phyloP scores from a whole-genome alignment of 2,888 invertebrate genomes.

The Strigamia transsilvanica region DNA sequence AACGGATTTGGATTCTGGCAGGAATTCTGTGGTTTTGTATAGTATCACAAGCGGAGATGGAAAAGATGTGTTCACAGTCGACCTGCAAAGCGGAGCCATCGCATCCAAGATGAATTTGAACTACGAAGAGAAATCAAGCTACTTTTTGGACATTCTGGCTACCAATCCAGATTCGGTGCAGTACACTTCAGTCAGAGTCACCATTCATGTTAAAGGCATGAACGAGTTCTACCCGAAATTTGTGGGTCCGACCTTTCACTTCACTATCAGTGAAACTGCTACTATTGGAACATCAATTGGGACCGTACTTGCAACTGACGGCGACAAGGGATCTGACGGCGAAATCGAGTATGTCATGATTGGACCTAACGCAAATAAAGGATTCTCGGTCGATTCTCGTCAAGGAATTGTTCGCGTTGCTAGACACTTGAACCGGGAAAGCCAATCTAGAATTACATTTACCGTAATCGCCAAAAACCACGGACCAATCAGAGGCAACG shows the following conservation, averaged over 20 bases:
- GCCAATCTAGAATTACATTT: conserved; percentile 85
- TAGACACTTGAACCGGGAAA: conserved; percentile 82
- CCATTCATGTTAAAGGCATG: conserved; percentile 81
- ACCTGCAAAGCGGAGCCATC: conserved; percentile 78
- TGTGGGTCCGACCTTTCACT: conserved; percentile 87
- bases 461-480: conserved; percentile 94
- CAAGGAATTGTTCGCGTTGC: conserved; percentile 86
- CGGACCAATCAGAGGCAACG: conserved; percentile 92
- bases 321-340: conserved; percentile 87
- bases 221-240: conserved; percentile 91
- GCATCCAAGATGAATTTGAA: conserved; percentile 81
- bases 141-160: conserved; percentile 80
- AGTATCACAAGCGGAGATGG: conserved; percentile 80
- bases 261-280: conserved; percentile 91
- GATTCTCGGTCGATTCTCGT: conserved; percentile 84
- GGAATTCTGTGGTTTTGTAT: conserved; percentile 86
- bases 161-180: conserved; percentile 86
- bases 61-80: conserved; percentile 79
- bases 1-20: conserved; percentile 84
- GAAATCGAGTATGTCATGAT: conserved; percentile 90
- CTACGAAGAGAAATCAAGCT: conserved; percentile 82
- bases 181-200: conserved; percentile 74
- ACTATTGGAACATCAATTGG: conserved; percentile 86
- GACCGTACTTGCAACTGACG: conserved; percentile 85
- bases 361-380: conserved; percentile 89